phyloP scores from a whole-genome alignment of 1,140 invertebrate genomes.

The Eufriesea mexicana region DNA sequence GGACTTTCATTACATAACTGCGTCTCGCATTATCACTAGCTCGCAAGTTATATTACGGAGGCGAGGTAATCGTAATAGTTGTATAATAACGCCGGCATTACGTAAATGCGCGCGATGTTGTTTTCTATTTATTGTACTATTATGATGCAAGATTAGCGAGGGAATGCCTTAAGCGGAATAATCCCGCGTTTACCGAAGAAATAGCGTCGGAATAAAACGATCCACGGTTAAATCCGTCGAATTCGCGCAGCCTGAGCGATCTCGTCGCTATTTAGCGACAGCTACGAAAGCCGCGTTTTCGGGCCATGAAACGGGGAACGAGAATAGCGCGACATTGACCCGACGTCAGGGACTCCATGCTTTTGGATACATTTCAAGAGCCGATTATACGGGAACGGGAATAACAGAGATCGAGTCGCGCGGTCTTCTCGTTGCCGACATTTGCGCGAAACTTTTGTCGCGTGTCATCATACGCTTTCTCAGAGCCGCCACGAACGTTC shows the following conservation, averaged over 20 bases:
- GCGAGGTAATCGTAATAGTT: slow-evolving; percentile 35
- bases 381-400: slow-evolving; percentile 3
- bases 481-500: no score
- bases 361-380: slow-evolving; percentile 72
- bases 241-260: not conserved
- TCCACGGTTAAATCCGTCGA: not conserved
- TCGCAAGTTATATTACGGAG: not conserved
- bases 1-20: slow-evolving; percentile 43
- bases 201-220: no score
- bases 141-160: not conserved
- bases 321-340: slow-evolving; percentile 75
- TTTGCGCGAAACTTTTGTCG: not conserved
- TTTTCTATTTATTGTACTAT: not conserved
- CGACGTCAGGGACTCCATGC: slow-evolving; percentile 42
- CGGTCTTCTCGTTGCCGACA: not conserved
- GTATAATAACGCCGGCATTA: slow-evolving; percentile 36
- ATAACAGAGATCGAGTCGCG: not conserved
- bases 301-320: slow-evolving; percentile 13
- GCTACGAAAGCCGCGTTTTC: not conserved
- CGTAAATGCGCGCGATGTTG: slow-evolving; percentile 1
- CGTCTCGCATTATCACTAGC: slow-evolving; percentile 24
- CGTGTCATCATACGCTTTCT: no score
- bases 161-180: not conserved
- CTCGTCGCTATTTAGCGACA: not conserved
- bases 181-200: not conserved